Percentiles rank a stretch among this genome's conserved stretches.
Conservation (phyloP, 2,797 vertebrate species). For the Crypturellus tataupa region DNA sequence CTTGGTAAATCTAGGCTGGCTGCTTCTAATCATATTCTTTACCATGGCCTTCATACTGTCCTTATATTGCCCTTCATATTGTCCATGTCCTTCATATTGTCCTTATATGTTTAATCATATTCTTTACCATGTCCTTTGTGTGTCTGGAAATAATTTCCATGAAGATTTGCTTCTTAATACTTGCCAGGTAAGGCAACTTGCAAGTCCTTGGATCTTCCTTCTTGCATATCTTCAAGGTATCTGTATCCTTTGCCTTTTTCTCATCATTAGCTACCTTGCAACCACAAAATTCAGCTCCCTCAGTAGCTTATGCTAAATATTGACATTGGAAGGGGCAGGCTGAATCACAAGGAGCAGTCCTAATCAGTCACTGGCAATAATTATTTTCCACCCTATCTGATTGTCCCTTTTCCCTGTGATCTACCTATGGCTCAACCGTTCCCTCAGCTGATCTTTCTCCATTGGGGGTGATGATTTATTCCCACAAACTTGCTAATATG, state of each 20-base stretch:
- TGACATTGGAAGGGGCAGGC: not conserved
- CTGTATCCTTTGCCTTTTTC: not conserved
- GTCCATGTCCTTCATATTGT: too few relatives aligned
- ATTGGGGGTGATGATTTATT: not conserved
- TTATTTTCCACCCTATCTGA: not conserved
- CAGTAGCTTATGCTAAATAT: not conserved
- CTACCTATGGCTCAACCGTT: fast-evolving
- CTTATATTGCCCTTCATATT: too few relatives aligned
- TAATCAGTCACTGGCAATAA: not conserved
- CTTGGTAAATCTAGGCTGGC: not conserved
- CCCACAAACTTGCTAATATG: not conserved
- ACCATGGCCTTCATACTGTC: too few relatives aligned
- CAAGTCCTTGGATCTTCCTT: not conserved
- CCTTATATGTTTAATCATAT: not conserved
- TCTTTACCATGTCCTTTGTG: not conserved
- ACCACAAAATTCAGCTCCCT: not conserved
- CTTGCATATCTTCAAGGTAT: not conserved
- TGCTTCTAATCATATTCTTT: not conserved
- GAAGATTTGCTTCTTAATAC: not conserved
- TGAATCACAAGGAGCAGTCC: not conserved
- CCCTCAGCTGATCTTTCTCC: not conserved
- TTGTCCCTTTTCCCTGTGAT: not conserved
- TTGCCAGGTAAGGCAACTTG: not conserved
- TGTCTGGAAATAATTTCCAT: not conserved
- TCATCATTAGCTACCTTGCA: not conserved